Conservation (phyloP, 53 echinoderm and acorn worm genomes). For the Mesocentrotus franciscanus region DNA sequence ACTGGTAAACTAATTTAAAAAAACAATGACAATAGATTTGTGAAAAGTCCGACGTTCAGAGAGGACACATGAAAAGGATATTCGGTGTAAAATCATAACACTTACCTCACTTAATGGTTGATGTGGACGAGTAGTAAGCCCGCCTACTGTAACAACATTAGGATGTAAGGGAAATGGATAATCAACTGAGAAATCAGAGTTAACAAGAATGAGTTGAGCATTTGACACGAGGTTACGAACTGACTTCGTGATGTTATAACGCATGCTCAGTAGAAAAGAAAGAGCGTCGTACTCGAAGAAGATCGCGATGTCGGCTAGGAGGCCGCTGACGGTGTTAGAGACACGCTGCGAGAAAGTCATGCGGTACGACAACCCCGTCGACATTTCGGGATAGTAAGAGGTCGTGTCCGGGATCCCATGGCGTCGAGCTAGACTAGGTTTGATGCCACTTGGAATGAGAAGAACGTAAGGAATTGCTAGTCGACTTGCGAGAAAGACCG, state of each 20-base stretch:
- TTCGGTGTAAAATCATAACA: not conserved
- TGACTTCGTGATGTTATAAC: not conserved
- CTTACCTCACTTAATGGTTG: conserved; percentile 44
- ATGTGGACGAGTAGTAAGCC: conserved; percentile 36
- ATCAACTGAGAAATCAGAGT: conserved; percentile 56
- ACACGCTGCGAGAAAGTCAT: conserved; percentile 57
- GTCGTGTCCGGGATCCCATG: conserved; percentile 53
- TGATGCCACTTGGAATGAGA: conserved; percentile 43
- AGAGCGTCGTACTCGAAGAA: conserved; percentile 49
- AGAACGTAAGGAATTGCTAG: conserved; percentile 49
- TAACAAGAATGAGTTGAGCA: conserved; percentile 49
- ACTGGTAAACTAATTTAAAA: too few relatives aligned
- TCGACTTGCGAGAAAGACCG: conserved; percentile 36
- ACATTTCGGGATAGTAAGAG: conserved; percentile 53
- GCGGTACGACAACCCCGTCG: conserved; percentile 52
- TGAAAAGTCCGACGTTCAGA: too few relatives aligned
- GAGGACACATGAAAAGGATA: too few relatives aligned
- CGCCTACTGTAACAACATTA: conserved; percentile 57
- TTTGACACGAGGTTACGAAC: conserved; percentile 27
- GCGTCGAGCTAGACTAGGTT: conserved; percentile 55
- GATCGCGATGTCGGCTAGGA: not conserved
- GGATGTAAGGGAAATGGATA: conserved; percentile 58
- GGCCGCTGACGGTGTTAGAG: conserved; percentile 31
- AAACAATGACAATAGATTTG: too few relatives aligned
- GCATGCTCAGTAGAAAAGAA: not conserved